These are phyloP conservation scores for Amniataba percoides DNA, from an alignment of 2,797 vertebrate genomes.

Conservation along the genomic window DNA sequence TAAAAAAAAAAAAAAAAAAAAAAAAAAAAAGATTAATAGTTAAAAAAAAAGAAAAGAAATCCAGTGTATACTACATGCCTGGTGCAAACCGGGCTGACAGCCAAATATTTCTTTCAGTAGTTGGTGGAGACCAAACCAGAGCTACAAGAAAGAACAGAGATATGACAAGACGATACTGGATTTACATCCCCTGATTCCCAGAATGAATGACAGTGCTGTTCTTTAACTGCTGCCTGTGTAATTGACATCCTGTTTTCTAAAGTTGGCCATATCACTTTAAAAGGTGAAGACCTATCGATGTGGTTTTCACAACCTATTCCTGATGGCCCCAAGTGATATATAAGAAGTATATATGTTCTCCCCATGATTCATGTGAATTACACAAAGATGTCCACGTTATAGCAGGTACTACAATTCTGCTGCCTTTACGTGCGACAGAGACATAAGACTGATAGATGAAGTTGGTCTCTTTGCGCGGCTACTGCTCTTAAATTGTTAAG, in stretches of 20 bases:
- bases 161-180: not conserved
- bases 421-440: slow-evolving; percentile 5
- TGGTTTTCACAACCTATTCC: slow-evolving; percentile 8
- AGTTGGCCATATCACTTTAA: not conserved
- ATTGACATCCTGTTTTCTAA: not conserved
- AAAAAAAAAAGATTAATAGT: too few species aligned
- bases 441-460: not conserved
- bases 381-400: slow-evolving; percentile 1
- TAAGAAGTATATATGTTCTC: slow-evolving; percentile 15
- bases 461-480: slow-evolving; percentile 1
- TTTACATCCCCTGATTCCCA: not conserved
- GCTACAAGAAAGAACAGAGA: not conserved
- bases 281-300: not conserved
- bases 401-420: not conserved
- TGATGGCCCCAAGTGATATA: not conserved
- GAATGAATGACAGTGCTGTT: not conserved
- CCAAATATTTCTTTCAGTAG: not conserved
- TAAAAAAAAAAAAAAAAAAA: too few species aligned
- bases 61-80: not conserved
- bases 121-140: not conserved
- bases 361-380: not conserved
- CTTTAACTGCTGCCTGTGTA: not conserved
- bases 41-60: too few species aligned
- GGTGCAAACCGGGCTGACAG: not conserved
- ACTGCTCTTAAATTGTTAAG: slow-evolving; percentile 7